Evolutionary conservation across 2,888 invertebrate species (phyloP).

Genomic region (Ormyrus thymus): DNA sequence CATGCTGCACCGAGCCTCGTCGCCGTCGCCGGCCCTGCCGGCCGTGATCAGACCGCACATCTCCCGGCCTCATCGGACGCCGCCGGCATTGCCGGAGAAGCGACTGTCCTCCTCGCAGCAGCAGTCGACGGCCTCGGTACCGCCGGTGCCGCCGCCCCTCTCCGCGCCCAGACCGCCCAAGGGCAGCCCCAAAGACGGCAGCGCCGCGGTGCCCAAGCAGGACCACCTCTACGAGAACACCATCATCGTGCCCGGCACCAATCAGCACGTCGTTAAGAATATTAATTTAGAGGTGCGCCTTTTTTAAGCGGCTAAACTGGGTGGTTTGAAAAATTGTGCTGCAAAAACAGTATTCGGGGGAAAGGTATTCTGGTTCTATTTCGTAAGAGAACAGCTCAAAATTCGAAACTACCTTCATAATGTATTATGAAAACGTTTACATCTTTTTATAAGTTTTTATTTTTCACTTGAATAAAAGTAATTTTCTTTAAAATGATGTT

Average conservation of each 20-base stretch:
- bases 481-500: too few species aligned
- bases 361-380: too few species aligned
- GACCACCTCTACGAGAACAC: conserved; percentile 78
- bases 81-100: conserved; percentile 69
- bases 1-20: conserved; percentile 73
- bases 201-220: conserved; percentile 62
- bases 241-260: conserved; percentile 74
- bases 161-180: conserved; percentile 70
- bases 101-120: conserved; percentile 49
- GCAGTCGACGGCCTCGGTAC: conserved; percentile 55
- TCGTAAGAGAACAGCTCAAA: too few species aligned
- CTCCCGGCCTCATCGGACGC: conserved; percentile 50
- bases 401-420: too few species aligned
- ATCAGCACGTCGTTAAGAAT: conserved; percentile 72
- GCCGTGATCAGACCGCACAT: conserved; percentile 61
- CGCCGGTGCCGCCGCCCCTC: conserved; percentile 70
- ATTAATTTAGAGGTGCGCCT: conserved; percentile 67
- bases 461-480: too few species aligned
- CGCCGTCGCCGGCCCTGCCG: conserved; percentile 67
- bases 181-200: conserved; percentile 61
- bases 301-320: too few species aligned
- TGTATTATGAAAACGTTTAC: not conserved
- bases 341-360: too few species aligned
- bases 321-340: too few species aligned
- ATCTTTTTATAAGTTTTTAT: too few species aligned